Conservation (phyloP, 2,797 vertebrate genomes). For the Eulemur mongoz region DNA sequence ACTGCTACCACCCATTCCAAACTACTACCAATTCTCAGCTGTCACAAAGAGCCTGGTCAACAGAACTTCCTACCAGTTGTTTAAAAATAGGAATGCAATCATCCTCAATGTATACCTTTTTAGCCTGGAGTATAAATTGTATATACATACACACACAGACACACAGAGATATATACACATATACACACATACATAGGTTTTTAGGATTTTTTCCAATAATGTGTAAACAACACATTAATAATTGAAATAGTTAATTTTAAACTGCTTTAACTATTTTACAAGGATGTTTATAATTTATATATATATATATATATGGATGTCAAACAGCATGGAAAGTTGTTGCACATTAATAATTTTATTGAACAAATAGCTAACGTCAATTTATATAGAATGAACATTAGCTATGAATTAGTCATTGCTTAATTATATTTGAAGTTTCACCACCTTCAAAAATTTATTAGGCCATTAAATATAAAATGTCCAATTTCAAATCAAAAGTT, state of each 20-base stretch:
- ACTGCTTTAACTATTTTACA: constrained; percentile 44
- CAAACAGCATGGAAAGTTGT: constrained; percentile 34
- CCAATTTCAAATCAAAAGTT: too few relatives aligned
- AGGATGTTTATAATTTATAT: not conserved
- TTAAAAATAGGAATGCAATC: not conserved
- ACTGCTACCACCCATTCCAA: not conserved
- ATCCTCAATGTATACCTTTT: not conserved
- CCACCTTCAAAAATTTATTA: not conserved
- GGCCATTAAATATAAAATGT: too few relatives aligned
- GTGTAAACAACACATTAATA: not conserved
- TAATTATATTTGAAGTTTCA: constrained; percentile 41
- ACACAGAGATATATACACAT: not conserved
- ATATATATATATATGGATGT: not conserved
- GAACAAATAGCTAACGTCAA: not conserved
- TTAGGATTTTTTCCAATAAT: constrained; percentile 3
- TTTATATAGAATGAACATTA: not conserved
- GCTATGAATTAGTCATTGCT: constrained; percentile 23
- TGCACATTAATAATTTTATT: constrained; percentile 38
- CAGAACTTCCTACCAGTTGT: not conserved
- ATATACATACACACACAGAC: not conserved
- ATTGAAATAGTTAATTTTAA: constrained; percentile 43
- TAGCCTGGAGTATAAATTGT: not conserved
- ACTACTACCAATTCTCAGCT: not conserved
- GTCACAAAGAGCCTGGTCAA: not conserved
- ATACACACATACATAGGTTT: not conserved